Conservation (phyloP, 2,113 vertebrate genomes). For the Microcebus griseorufus region DNA sequence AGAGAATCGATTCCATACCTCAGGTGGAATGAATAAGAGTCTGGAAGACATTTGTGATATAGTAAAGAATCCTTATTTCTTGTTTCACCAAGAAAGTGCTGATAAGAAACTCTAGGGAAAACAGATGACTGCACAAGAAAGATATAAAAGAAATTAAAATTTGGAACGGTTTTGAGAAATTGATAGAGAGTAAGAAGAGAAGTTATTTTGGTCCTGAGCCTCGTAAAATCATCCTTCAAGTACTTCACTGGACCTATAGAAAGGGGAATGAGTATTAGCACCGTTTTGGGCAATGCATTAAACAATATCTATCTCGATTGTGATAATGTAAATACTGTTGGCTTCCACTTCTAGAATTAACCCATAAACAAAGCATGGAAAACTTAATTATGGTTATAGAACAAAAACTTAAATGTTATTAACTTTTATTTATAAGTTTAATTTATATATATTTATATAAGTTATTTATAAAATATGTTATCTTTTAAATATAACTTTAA, state of each 20-base stretch:
- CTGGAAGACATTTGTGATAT: background rate
- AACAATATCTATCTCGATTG: background rate
- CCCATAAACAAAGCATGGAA: background rate
- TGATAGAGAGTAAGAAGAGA: background rate
- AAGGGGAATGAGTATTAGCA: background rate
- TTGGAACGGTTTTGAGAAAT: background rate
- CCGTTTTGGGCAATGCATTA: background rate
- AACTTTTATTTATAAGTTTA: too few relatives aligned
- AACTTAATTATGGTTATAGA: conserved; percentile 6
- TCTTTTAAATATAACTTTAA: too few relatives aligned
- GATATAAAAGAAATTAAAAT: conserved; percentile 27
- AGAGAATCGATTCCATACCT: background rate
- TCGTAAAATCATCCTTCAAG: background rate
- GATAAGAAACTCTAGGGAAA: background rate
- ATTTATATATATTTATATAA: too few relatives aligned
- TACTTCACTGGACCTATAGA: background rate
- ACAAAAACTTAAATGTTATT: conserved; percentile 11
- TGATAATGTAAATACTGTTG: background rate
- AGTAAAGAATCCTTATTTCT: background rate
- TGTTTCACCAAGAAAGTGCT: background rate
- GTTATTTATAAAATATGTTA: too few relatives aligned
- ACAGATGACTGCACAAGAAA: background rate
- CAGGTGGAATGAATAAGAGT: background rate
- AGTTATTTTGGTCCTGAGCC: background rate
- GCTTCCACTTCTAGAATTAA: background rate